These are phyloP conservation scores for Apodemus sylvaticus DNA, from an alignment of 2,113 vertebrate genomes.

Conservation along the genomic window DNA sequence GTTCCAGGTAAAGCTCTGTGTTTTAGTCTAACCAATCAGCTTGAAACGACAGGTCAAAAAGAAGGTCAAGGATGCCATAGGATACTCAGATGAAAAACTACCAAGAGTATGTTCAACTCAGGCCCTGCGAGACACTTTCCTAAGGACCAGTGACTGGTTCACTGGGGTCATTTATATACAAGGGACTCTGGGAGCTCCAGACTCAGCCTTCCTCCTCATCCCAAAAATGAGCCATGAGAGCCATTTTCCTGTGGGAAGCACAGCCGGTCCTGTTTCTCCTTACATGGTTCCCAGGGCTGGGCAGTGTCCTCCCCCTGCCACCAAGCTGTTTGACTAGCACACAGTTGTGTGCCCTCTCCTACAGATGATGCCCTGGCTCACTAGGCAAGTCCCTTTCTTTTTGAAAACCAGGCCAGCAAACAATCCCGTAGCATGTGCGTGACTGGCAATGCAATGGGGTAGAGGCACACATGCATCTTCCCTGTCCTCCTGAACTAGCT, in stretches of 20 bases:
- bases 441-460: background rate
- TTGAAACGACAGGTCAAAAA: conserved; percentile 25
- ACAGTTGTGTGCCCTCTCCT: background rate
- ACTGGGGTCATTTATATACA: background rate
- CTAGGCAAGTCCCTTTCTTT: too few species aligned
- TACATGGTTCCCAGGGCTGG: background rate
- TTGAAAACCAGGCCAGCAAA: background rate
- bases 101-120: background rate
- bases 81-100: background rate
- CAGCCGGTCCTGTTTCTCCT: background rate
- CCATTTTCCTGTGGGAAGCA: background rate
- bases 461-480: background rate
- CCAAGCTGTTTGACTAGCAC: background rate
- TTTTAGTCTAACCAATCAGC: background rate
- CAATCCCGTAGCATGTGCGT: background rate
- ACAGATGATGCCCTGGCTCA: background rate
- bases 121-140: background rate
- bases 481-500: background rate
- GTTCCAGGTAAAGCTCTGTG: background rate
- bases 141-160: background rate
- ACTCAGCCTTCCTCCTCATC: background rate
- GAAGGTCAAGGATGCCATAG: background rate
- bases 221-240: background rate
- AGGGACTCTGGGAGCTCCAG: background rate
- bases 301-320: background rate